Base-by-base conservation (phyloP, 1,140 invertebrate genomes). In the Danaus melanippus region DNA sequence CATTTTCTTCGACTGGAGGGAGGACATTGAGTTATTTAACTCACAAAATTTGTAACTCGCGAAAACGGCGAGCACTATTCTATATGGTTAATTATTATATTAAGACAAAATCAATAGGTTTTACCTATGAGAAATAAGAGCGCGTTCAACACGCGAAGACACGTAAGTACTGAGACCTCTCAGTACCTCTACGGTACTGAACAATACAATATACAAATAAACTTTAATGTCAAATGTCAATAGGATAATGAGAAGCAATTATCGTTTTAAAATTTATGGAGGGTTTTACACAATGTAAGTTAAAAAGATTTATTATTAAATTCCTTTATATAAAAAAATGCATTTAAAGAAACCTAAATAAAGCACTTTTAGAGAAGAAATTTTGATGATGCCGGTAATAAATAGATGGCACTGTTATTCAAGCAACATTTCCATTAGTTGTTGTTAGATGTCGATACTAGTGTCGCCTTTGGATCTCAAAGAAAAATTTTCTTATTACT, bases 1-100 rank as follows among this genome's bases (percentile, higher is more conserved):
- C 76, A 82, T 82, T 56, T 64, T 77, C 65, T 75, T 83, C 9
- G 74, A 76, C 64, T 85, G 74, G 21, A 32, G 21, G 47, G 66
- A 79, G 42, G 81, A 82, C 78, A 83, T 83, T 49, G 64, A 76
- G 64, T 44, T 32, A 32, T 32, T 32, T 32, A 32, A 32, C 21
- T 32, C 21, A 32, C 2, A 32, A 32, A 32, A 32, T 4, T 32
- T 8, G 21, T 32, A 7, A 4, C 21, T 32, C 21, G 21, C 21
- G 2, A 32, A 0, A 32, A 32, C 21, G 21, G 21, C 21, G 21
- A 32, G 21, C 21, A 32, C 21, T 32, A 32, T 32, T 32, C 6
- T 32, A 32, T 32, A 32, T 8, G 2, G 21, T 32, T 32, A 3
- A 32, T 32, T 32, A 32, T 32, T 32, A 32, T 32, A 32, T 32